Evolutionary conservation across 2,797 vertebrate genomes (phyloP), one percentile per base, ranked within the genome.

Genomic region (Furcifer pardalis): DNA sequence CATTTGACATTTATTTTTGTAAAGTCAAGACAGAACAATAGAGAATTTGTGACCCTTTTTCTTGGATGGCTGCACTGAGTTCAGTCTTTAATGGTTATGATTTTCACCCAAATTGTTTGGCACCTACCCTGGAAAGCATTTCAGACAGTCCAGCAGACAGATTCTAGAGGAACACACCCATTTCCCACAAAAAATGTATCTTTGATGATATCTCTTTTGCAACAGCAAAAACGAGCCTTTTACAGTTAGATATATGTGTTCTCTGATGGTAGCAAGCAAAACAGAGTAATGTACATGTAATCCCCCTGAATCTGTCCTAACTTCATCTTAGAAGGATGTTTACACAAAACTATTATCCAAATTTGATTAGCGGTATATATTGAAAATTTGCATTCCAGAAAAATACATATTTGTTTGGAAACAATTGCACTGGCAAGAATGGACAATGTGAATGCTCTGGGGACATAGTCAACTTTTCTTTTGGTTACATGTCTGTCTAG

Each of bases 71-170:
- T 75, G 56, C 79, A 42, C 83, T 69, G 89, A 30, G 79, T 90
- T 82, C 83, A 92, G 84, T 88, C 77, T 84, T 91, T 90, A 81
- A 94, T 87, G 82, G 69, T 88, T 91, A 81, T 81, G 79, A 92
- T 91, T 86, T 94, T 91, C 81, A 82, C 91, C 83, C 81, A 90
- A 81, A 81, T 90, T 84, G 68, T 65, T 92, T 92, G 90, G 93
- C 89, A 4, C 2, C 80, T 78, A 88, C 65, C n/a, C 46, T 75
- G 90, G 49, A 91, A 92, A 89, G 87, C 4, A 84, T 74, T 89
- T 91, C 82, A 56, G 89, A 83, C 86, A 89, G 10, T 71, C 92
- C 72, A 91, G 71, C 72, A 91, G 84, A 71, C 89, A 84, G 88
- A 90, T 88, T 89, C 23, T 77, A 81, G 87, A 66, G 77, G 44